Percentiles rank a stretch among this genome's conserved stretches.
These are phyloP conservation scores for Hexactinellida sp. DNA, from an alignment of 37 sponge, comb jelly and placozoan genomes.

Conservation along the genomic window DNA sequence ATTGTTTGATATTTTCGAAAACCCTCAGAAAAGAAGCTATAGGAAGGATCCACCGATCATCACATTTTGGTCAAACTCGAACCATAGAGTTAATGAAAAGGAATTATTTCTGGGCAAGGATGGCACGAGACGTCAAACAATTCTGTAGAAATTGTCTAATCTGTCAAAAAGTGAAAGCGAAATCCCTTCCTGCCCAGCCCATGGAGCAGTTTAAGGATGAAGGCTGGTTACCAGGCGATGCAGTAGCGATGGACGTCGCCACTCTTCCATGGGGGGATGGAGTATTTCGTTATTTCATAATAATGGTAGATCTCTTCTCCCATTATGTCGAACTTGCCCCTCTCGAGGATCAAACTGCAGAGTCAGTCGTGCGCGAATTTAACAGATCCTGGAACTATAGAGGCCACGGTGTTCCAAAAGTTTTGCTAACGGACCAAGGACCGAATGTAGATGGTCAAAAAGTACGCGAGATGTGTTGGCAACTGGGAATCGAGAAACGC, in stretches of 20 bases:
- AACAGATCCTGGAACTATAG: not conserved
- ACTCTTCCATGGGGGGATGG: not conserved
- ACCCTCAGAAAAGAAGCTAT: not conserved
- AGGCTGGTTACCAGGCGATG: not conserved
- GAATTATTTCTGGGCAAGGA: not conserved
- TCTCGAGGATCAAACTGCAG: not conserved
- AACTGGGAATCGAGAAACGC: too few relatives aligned
- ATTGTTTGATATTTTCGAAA: too few relatives aligned
- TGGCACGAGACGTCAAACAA: not conserved
- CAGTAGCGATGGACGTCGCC: not conserved
- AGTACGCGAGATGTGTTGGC: too few relatives aligned
- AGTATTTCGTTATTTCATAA: not conserved
- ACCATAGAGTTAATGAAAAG: not conserved
- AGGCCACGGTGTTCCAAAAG: not conserved
- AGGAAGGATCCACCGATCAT: not conserved
- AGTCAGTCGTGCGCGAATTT: not conserved
- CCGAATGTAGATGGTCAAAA: too few relatives aligned
- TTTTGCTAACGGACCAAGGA: too few relatives aligned
- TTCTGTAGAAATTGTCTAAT: not conserved
- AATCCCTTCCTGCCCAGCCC: not conserved
- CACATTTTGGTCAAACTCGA: not conserved
- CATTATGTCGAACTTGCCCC: not conserved
- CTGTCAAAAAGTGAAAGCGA: not conserved
- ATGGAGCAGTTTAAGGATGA: not conserved
- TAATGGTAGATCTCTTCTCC: not conserved